These are phyloP conservation scores for Microcebus jonahi DNA, from an alignment of 2,113 vertebrate genomes.

Conservation along the genomic window DNA sequence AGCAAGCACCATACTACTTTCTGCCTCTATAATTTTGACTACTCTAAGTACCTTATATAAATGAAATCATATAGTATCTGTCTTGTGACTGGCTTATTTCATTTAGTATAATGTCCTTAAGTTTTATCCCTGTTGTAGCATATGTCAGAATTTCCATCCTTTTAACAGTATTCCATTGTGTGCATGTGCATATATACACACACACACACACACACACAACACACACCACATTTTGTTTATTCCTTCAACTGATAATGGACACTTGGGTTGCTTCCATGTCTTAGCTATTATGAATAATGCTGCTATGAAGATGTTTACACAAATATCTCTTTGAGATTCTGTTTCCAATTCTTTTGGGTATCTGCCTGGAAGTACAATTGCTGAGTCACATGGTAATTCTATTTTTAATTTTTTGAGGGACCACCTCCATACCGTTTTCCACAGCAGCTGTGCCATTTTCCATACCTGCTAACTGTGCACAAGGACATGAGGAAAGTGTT, in stretches of 20 bases:
- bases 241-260: neutral
- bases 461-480: neutral
- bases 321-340: neutral
- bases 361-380: neutral
- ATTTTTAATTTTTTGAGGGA: neutral
- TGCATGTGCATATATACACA: too few relatives aligned
- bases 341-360: neutral
- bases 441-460: neutral
- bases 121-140: neutral
- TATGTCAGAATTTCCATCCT: neutral
- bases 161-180: neutral
- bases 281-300: neutral
- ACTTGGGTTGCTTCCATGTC: neutral
- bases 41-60: neutral
- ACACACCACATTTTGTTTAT: neutral
- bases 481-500: neutral
- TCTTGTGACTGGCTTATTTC: neutral
- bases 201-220: too few relatives aligned
- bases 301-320: neutral
- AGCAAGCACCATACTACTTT: neutral
- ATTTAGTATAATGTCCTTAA: neutral
- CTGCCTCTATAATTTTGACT: neutral
- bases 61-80: neutral
- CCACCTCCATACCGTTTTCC: neutral
- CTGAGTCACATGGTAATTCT: neutral